phyloP scores from a whole-genome alignment of 2,113 vertebrate species.

The Hypanus sabinus region DNA sequence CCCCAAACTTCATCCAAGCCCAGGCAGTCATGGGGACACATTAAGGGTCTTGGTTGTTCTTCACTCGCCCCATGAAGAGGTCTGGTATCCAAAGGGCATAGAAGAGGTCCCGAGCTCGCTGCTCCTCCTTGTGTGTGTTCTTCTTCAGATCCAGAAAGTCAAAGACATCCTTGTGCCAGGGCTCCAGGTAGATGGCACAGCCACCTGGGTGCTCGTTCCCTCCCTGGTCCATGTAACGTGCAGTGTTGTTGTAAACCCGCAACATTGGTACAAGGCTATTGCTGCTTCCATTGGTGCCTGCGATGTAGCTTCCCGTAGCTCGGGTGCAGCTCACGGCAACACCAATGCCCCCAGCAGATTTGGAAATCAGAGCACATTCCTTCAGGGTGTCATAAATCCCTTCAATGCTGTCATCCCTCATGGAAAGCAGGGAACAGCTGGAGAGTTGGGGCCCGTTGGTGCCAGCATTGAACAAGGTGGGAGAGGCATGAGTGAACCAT shows the following conservation, averaged over 20 bases:
- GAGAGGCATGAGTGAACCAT: conserved; percentile 95
- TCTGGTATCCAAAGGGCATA: conserved; percentile 95
- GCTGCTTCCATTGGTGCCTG: conserved; percentile 88
- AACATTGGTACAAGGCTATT: conserved; percentile 94
- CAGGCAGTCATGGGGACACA: conserved; percentile 90
- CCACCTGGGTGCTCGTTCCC: conserved; percentile 96
- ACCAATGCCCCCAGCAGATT: conserved; percentile 91
- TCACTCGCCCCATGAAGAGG: conserved; percentile 94
- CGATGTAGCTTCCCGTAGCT: conserved; percentile 90
- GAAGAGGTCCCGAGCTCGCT: conserved; percentile 89
- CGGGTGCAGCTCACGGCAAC: conserved; percentile 89
- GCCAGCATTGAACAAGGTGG: conserved; percentile 91
- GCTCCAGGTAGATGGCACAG: conserved; percentile 93
- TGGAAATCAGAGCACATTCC: conserved; percentile 91
- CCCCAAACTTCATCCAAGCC: conserved; percentile 91
- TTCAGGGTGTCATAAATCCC: conserved; percentile 94
- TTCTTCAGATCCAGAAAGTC: conserved; percentile 95
- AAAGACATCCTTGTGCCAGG: conserved; percentile 89
- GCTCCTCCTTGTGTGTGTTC: conserved; percentile 94
- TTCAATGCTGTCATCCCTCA: conserved; percentile 95
- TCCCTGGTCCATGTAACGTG: conserved; percentile 92
- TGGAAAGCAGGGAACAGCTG: conserved; percentile 89
- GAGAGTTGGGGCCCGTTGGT: conserved; percentile 90
- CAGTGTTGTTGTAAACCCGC: conserved; percentile 92
- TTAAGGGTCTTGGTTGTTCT: conserved; percentile 89